These are phyloP conservation scores for Schizopygopsis malacanthus DNA, from an alignment of 2,797 vertebrate genomes.

Conservation along the genomic window DNA sequence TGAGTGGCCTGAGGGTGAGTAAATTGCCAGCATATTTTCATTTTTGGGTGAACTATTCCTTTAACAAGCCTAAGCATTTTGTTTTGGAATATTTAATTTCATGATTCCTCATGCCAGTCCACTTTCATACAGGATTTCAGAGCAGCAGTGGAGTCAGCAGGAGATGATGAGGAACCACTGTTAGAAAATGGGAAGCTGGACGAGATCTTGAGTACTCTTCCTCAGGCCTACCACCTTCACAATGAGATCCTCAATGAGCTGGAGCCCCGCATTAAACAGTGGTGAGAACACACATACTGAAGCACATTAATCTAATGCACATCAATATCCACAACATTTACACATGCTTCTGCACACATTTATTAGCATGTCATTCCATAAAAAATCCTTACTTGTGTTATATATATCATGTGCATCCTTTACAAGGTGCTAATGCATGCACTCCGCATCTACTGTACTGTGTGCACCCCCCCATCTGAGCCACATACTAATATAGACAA, in stretches of 20 bases:
- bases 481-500: background rate
- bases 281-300: conserved; percentile 75
- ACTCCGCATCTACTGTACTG: background rate
- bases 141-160: conserved; percentile 75
- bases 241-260: conserved; percentile 86
- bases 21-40: background rate
- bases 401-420: conserved; percentile 10
- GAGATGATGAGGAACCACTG: conserved; percentile 75
- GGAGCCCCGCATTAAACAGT: conserved; percentile 85
- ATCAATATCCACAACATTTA: background rate
- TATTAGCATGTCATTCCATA: conserved; percentile 16
- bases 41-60: too few relatives aligned
- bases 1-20: background rate
- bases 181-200: conserved; percentile 82
- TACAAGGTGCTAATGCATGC: conserved; percentile 26
- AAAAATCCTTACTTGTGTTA: background rate
- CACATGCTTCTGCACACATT: background rate
- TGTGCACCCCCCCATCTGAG: background rate
- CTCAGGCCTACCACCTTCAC: conserved; percentile 86
- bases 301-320: background rate
- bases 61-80: background rate
- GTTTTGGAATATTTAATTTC: background rate
- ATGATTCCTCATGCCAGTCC: background rate
- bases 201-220: conserved; percentile 84
- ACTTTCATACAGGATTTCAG: conserved; percentile 83